A percentile compares a stretch with the other conserved stretches of the same genome.
Conservation (phyloP, 2,888 invertebrate genomes). For the Eledone cirrhosa region DNA sequence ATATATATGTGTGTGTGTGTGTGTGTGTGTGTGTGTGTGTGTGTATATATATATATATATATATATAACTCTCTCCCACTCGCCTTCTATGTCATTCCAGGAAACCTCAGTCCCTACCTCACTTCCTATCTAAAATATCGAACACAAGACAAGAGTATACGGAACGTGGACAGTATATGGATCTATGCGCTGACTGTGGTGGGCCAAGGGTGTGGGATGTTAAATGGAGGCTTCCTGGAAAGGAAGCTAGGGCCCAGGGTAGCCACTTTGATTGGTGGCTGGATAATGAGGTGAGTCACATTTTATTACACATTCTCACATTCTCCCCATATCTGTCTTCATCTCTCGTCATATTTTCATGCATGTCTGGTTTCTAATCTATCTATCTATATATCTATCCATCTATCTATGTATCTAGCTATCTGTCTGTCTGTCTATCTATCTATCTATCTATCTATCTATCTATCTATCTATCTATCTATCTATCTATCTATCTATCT, state of each 20-base stretch:
- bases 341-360: too few relatives aligned
- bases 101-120: conserved; percentile 59
- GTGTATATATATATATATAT: neutral
- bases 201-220: conserved; percentile 61
- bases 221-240: conserved; percentile 60
- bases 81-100: conserved; percentile 35
- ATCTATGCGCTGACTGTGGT: conserved; percentile 51
- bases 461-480: too few relatives aligned
- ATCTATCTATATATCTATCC: too few relatives aligned
- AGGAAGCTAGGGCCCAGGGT: conserved; percentile 53
- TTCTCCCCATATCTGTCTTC: too few relatives aligned
- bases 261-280: conserved; percentile 54
- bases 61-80: neutral
- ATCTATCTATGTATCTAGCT: too few relatives aligned
- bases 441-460: too few relatives aligned
- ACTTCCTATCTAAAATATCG: conserved; percentile 54
- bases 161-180: conserved; percentile 55
- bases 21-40: neutral
- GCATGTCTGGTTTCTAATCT: too few relatives aligned
- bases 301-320: neutral
- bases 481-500: too few relatives aligned
- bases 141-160: conserved; percentile 40
- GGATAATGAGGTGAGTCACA: conserved; percentile 53
- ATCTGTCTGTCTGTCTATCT: too few relatives aligned
- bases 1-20: neutral